Evolutionary conservation across 2,113 vertebrate genomes (phyloP).

Genomic region (Podarcis raffonei): DNA sequence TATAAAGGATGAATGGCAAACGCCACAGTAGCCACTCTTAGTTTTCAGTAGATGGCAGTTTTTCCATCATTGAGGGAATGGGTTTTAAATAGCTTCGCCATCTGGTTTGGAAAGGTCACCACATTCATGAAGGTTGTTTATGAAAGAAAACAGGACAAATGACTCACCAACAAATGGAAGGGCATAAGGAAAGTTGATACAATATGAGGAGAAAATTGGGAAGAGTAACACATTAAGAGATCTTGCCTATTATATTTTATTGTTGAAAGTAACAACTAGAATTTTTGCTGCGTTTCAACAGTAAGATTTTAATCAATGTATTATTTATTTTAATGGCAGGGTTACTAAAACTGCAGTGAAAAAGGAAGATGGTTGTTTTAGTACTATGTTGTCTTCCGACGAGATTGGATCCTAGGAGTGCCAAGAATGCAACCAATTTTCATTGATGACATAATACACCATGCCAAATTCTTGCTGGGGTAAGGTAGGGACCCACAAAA

Average conservation of each 20-base stretch:
- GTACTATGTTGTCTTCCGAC: neutral
- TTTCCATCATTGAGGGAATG: neutral
- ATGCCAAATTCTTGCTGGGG: too few species aligned
- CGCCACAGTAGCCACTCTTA: neutral
- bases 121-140: neutral
- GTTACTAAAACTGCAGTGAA: neutral
- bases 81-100: neutral
- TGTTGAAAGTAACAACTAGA: neutral
- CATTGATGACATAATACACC: neutral
- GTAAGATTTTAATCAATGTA: neutral
- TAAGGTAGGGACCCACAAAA: too few species aligned
- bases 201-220: neutral
- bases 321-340: neutral
- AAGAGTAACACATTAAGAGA: neutral
- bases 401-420: too few species aligned
- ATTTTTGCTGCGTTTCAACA: neutral
- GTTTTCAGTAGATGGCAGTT: neutral
- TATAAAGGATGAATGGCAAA: neutral
- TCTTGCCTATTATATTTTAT: neutral
- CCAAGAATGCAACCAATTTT: neutral
- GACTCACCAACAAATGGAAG: neutral
- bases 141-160: neutral
- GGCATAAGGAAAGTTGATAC: neutral
- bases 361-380: neutral
- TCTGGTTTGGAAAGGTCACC: neutral